A percentile compares a stretch with the other conserved stretches of the same genome.
Conservation (phyloP, 2,888 invertebrate genomes). For the Eupithecia abbreviata region DNA sequence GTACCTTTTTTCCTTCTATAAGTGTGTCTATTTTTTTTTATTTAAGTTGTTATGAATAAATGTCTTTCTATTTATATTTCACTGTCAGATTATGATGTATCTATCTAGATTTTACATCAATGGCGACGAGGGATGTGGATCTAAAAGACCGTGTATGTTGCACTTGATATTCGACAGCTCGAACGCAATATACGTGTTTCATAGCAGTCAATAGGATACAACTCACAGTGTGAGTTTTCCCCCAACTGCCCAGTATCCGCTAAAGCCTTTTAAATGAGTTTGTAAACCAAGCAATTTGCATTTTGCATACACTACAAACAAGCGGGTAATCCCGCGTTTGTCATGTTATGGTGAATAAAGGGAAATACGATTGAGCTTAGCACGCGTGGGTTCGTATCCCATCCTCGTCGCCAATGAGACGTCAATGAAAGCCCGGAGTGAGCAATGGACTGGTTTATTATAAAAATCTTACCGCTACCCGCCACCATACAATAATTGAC, state of each 20-base stretch:
- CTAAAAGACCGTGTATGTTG: not conserved
- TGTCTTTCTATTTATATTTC: no score
- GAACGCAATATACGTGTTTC: not conserved
- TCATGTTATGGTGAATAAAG: slow-evolving; percentile 23
- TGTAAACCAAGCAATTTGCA: slow-evolving; percentile 33
- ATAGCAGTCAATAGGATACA: not conserved
- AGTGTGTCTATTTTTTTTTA: no score
- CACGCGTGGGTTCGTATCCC: no score
- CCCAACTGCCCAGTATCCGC: not conserved
- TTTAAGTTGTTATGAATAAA: no score
- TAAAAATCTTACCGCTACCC: no score
- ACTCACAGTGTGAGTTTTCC: not conserved
- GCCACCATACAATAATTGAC: no score
- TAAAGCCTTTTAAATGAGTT: slow-evolving; percentile 35
- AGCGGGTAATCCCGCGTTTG: slow-evolving; percentile 29
- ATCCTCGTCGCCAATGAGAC: no score
- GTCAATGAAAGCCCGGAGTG: no score
- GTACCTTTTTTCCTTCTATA: no score
- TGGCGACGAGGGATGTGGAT: not conserved
- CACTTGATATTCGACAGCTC: not conserved
- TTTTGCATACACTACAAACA: slow-evolving; percentile 22
- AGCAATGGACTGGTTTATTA: no score
- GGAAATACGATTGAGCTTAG: no score
- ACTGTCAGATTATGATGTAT: not conserved
- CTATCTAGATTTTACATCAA: not conserved